phyloP scores from a whole-genome alignment of 1,140 invertebrate genomes.

The Scylla paramamosain region DNA sequence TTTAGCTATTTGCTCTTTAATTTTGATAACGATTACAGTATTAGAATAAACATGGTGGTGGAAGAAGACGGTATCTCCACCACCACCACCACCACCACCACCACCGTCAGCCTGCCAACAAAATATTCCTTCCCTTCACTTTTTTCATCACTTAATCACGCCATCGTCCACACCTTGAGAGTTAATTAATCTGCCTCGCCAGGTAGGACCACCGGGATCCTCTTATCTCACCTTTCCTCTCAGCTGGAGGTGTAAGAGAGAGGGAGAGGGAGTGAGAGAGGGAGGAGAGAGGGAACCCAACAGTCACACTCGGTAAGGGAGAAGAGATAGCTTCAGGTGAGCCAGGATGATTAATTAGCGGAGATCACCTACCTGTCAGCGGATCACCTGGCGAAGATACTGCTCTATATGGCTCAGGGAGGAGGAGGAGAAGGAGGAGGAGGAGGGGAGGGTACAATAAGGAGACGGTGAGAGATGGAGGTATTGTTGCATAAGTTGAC shows the following conservation, averaged over 20 bases:
- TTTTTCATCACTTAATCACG: background rate
- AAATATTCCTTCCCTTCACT: constrained; percentile 13
- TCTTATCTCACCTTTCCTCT: background rate
- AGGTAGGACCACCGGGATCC: background rate
- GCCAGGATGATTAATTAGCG: background rate
- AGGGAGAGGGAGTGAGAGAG: background rate
- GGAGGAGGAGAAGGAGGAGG: background rate
- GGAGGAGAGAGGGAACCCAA: background rate
- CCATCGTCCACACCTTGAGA: constrained; percentile 17
- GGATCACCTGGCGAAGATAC: background rate
- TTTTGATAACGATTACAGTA: too few species aligned
- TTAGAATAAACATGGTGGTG: background rate
- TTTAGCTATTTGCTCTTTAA: too few species aligned
- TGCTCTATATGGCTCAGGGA: background rate
- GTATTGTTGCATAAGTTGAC: constrained; percentile 13
- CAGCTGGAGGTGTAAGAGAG: background rate
- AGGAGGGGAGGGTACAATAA: background rate
- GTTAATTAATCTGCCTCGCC: constrained; percentile 12
- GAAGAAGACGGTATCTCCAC: background rate
- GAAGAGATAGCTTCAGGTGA: background rate
- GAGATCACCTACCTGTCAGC: background rate
- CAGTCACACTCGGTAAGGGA: background rate
- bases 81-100: background rate
- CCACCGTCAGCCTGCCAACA: background rate
- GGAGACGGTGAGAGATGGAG: background rate